Conservation (phyloP, 2,888 invertebrate genomes). For the Cordilura impudica region DNA sequence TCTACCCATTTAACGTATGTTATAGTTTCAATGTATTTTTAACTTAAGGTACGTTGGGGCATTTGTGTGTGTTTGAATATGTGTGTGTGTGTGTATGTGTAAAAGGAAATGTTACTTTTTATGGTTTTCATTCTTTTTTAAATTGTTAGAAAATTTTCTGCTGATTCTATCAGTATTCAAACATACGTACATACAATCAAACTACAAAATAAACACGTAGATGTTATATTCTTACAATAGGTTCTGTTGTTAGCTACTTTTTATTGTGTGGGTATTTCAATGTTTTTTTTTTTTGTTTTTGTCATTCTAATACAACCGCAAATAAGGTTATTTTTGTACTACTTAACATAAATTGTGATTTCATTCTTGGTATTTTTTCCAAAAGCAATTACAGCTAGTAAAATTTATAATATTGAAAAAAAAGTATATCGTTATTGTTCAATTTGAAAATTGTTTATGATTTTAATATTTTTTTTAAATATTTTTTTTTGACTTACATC, state of each 20-base stretch:
- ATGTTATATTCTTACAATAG: conserved; percentile 51
- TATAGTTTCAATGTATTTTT: conserved; percentile 15
- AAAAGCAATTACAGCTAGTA: conserved; percentile 49
- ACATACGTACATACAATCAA: background rate
- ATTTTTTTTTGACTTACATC: too few species aligned
- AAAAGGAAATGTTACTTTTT: conserved; percentile 56
- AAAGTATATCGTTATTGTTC: background rate
- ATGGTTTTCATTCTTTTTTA: conserved; percentile 56
- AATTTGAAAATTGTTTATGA: background rate
- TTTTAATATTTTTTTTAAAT: too few species aligned
- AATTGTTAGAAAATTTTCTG: conserved; percentile 60
- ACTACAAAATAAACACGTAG: conserved; percentile 36
- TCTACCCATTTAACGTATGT: background rate
- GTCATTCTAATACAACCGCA: too few species aligned
- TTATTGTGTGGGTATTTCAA: conserved; percentile 39
- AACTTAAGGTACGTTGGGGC: background rate
- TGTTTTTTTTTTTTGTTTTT: conserved; percentile 34
- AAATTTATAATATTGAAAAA: conserved; percentile 15
- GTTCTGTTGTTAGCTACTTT: conserved; percentile 43
- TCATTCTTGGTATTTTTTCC: background rate
- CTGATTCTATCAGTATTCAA: conserved; percentile 55
- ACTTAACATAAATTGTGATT: background rate
- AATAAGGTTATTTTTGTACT: conserved; percentile 35
- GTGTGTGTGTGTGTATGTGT: background rate
- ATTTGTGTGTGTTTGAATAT: background rate